These are phyloP conservation scores for Conus betulinus DNA, from an alignment of 1,140 invertebrate genomes.

Conservation along the genomic window DNA sequence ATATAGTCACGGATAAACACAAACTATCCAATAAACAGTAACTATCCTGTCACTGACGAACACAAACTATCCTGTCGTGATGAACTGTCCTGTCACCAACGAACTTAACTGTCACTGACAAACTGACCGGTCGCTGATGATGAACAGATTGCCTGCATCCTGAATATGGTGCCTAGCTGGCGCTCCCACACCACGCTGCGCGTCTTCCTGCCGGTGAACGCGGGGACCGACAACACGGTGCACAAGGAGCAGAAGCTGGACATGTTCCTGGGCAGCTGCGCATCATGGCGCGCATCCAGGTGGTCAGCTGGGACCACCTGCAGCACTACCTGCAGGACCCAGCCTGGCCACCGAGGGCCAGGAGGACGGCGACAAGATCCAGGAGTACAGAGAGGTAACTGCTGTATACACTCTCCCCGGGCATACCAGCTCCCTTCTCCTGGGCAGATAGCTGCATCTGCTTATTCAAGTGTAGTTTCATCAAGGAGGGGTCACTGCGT, in stretches of 20 bases:
- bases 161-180: constrained; percentile 85
- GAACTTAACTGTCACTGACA: too few species aligned
- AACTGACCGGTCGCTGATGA: too few species aligned
- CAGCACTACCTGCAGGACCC: constrained; percentile 61
- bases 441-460: too few species aligned
- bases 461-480: too few species aligned
- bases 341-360: constrained; percentile 8
- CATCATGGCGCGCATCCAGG: constrained; percentile 76
- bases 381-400: constrained; percentile 54
- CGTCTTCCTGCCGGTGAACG: constrained; percentile 85
- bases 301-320: constrained; percentile 79
- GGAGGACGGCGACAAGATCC: constrained; percentile 49
- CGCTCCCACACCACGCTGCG: constrained; percentile 84
- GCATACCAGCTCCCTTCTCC: too few species aligned
- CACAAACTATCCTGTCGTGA: too few species aligned
- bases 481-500: too few species aligned
- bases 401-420: too few species aligned
- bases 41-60: too few species aligned
- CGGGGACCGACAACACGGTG: constrained; percentile 75
- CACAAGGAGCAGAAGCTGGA: constrained; percentile 77
- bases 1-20: too few species aligned
- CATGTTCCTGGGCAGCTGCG: constrained; percentile 77
- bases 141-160: constrained; percentile 88
- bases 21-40: too few species aligned
- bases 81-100: too few species aligned